phyloP scores from a whole-genome alignment of 2,797 vertebrate species.

The Eulemur rubriventer region DNA sequence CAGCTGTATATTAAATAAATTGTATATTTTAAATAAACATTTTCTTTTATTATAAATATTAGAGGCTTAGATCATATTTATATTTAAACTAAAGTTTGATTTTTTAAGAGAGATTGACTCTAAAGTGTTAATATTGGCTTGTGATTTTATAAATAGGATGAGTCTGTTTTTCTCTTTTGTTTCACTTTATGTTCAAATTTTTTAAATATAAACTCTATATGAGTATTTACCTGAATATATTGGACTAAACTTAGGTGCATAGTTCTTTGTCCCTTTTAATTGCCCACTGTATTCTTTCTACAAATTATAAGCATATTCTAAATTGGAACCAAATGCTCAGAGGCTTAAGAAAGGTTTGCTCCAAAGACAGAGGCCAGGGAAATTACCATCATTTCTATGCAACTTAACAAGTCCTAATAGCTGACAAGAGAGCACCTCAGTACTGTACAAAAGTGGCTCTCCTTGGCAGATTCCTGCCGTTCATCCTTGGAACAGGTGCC shows the following conservation, averaged over 20 bases:
- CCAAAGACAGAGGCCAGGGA: background rate
- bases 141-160: background rate
- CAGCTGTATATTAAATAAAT: background rate
- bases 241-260: background rate
- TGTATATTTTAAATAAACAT: background rate
- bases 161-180: background rate
- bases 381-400: background rate
- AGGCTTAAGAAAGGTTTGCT: background rate
- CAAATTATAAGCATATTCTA: background rate
- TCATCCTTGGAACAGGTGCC: background rate
- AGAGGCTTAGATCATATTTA: background rate
- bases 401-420: background rate
- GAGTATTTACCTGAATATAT: background rate
- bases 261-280: background rate
- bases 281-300: background rate
- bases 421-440: background rate
- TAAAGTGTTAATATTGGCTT: background rate
- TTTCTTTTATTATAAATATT: background rate
- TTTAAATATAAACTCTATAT: background rate
- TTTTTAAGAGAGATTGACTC: background rate
- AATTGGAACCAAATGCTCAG: background rate
- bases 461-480: background rate
- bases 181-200: background rate
- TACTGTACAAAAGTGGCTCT: background rate
- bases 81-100: background rate